These are phyloP conservation scores for Periparus ater DNA, from an alignment of 2,797 vertebrate species.

Conservation along the genomic window DNA sequence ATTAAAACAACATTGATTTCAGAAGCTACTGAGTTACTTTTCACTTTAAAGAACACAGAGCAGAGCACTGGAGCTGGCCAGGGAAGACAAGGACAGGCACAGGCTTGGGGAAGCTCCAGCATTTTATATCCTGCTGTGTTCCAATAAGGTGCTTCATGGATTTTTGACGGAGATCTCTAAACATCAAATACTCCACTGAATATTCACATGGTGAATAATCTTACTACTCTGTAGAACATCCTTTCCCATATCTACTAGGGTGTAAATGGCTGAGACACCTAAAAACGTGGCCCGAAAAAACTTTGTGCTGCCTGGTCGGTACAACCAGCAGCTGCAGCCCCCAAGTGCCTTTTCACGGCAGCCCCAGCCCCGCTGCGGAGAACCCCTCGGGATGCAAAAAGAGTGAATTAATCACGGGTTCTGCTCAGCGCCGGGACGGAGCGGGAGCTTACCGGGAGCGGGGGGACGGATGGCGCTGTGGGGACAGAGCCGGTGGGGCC, in stretches of 20 bases:
- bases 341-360: fast-evolving
- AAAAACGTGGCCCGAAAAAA: fast-evolving
- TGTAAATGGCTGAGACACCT: fast-evolving
- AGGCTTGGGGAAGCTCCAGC: neutral
- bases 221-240: fast-evolving
- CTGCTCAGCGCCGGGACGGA: neutral
- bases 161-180: neutral
- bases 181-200: neutral
- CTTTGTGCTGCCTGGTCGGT: fast-evolving
- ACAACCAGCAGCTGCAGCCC: neutral
- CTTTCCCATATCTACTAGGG: fast-evolving
- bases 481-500: neutral
- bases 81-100: neutral
- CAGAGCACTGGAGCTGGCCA: neutral
- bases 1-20: neutral
- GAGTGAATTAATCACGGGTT: neutral
- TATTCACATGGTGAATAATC: fast-evolving
- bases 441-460: neutral
- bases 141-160: fast-evolving
- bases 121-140: fast-evolving
- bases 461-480: neutral
- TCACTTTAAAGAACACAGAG: neutral
- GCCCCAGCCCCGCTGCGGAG: neutral
- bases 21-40: neutral
- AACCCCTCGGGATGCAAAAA: fast-evolving